Base-by-base conservation (phyloP, 1,140 invertebrate genomes). In the Octopus bimaculoides region DNA sequence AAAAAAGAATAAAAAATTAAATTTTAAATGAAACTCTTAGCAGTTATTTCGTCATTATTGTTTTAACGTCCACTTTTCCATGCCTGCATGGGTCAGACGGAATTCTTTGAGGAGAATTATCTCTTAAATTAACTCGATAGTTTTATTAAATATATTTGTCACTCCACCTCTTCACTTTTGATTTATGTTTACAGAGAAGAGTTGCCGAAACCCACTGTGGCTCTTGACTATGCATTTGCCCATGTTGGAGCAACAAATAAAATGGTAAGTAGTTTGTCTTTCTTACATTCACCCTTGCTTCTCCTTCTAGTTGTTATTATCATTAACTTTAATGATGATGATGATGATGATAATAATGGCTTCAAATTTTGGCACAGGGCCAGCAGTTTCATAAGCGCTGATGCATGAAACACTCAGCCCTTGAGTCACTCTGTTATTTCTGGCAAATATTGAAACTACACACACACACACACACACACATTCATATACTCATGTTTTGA, bases 211-310 rank as follows among this genome's bases (percentile, higher is more conserved):
- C 93, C 95, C 71, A 96, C 95, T 1, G 90, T 96, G 53, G 95
- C 95, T 0, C 89, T 97, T 85, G 96, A 97, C 87, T 97, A 97
- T 89, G 94, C 94, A 76, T 97, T 94, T 91, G 95, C 94, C 5
- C 92, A 95, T 76, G 84, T 88, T 86, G 94, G 94, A 88, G 93
- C 93, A 82, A 93, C 92, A 7, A 93, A 93, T 86, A 94, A 93
- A 89, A 92, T 94, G 89, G 93, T 94, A 89, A 91, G 92, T 83
- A 78, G 76, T 83, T 75, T 79, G 80, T 77, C 75, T 75, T 77
- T 74, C 71, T 78, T 77, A 53, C 55, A 10, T 77, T 54, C 12
- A 73, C 26, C 26, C 26, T 41, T 41, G 26, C 26, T 41, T 41
- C 26, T 41, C 26, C 26, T 41, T 41, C 26, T 41, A 41, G 26